These are phyloP conservation scores for Stenopsyche tienmushanensis DNA, from an alignment of 1,140 invertebrate species.

Conservation along the genomic window DNA sequence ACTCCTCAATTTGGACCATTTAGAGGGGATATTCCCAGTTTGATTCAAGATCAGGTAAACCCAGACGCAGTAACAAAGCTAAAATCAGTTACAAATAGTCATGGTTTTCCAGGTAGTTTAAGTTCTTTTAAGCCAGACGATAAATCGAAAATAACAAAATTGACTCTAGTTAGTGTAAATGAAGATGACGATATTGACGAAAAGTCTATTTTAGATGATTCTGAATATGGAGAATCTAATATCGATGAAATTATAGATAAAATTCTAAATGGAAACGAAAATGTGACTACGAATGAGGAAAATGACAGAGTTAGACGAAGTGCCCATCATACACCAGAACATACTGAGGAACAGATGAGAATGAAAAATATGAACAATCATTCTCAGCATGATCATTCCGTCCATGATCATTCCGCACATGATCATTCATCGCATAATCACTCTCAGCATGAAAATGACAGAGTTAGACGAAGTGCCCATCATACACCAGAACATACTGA, in stretches of 20 bases:
- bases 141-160: conserved; percentile 26
- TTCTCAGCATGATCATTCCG: conserved; percentile 31
- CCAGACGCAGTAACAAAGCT: conserved; percentile 30
- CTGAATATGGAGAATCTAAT: conserved; percentile 39
- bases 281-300: conserved; percentile 6
- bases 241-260: conserved; percentile 41
- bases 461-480: conserved; percentile 24
- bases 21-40: conserved; percentile 66
- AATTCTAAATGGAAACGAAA: conserved; percentile 19
- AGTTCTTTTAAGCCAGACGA: conserved; percentile 11
- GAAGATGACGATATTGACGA: conserved; percentile 25
- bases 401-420: conserved; percentile 31
- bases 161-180: conserved; percentile 25
- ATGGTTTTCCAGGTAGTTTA: conserved; percentile 30
- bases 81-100: conserved; percentile 35
- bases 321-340: conserved; percentile 34
- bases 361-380: background rate
- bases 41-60: conserved; percentile 41
- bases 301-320: conserved; percentile 25
- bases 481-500: conserved; percentile 33
- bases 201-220: conserved; percentile 27
- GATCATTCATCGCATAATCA: conserved; percentile 6
- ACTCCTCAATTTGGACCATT: conserved; percentile 71
- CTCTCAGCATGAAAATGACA: background rate
- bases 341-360: conserved; percentile 20